Conservation (phyloP, 2,797 vertebrate genomes). For the Podargus strigoides region DNA sequence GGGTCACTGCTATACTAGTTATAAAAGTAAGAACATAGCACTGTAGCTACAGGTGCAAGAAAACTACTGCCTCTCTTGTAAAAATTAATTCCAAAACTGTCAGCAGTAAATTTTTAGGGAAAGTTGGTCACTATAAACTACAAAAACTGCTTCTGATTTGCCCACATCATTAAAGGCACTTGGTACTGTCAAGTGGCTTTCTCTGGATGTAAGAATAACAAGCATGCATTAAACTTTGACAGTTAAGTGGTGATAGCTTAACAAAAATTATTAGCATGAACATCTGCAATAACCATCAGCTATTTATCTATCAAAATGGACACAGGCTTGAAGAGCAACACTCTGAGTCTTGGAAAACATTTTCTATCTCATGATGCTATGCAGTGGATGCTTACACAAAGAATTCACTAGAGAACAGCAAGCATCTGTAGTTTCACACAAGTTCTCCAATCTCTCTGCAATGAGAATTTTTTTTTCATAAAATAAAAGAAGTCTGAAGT, state of each 20-base stretch:
- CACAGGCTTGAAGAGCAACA: not conserved
- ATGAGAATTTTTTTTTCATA: not conserved
- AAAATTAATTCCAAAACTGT: not conserved
- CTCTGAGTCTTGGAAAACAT: not conserved
- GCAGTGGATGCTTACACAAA: not conserved
- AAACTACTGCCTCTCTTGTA: not conserved
- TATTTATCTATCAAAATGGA: not conserved
- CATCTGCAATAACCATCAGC: not conserved
- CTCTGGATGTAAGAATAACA: not conserved
- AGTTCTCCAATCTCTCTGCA: not conserved
- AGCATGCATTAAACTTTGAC: not conserved
- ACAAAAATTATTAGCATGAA: not conserved
- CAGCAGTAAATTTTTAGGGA: not conserved
- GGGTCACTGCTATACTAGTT: not conserved
- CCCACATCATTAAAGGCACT: not conserved
- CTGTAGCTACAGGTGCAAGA: not conserved
- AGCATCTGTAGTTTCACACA: not conserved
- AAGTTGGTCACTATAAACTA: not conserved
- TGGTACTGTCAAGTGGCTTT: not conserved
- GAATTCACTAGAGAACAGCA: not conserved
- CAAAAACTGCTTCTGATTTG: not conserved
- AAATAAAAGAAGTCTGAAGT: not conserved
- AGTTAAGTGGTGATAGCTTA: not conserved
- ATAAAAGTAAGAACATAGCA: not conserved
- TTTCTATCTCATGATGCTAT: not conserved